These are phyloP conservation scores for Calycopis cecrops DNA, from an alignment of 1,140 invertebrate genomes.

Conservation along the genomic window DNA sequence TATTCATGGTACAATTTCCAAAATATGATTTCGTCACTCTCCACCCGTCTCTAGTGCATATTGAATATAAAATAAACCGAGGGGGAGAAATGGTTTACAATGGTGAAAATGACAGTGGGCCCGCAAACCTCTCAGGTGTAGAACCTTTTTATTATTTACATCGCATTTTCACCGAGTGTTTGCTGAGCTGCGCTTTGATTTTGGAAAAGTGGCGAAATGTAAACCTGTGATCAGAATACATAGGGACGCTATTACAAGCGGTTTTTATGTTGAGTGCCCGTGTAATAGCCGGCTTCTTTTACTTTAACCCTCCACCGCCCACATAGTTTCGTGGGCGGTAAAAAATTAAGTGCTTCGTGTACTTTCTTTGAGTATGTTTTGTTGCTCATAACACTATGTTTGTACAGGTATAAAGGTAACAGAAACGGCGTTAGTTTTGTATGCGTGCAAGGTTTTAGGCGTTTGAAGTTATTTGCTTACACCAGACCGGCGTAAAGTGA, in stretches of 20 bases:
- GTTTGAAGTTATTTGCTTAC: too few species aligned
- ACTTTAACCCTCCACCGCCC: slow-evolving; percentile 9
- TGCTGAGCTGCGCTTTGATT: slow-evolving; percentile 70
- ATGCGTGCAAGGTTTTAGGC: too few species aligned
- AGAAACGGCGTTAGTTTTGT: too few species aligned
- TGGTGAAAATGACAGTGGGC: slow-evolving; percentile 58
- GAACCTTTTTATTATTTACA: slow-evolving; percentile 71
- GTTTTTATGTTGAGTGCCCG: slow-evolving; percentile 50
- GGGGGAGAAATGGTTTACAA: slow-evolving; percentile 54
- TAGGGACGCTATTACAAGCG: slow-evolving; percentile 29
- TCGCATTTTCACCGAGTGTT: slow-evolving; percentile 73
- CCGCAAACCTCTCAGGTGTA: slow-evolving; percentile 50
- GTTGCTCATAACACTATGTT: too few species aligned
- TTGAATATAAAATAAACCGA: slow-evolving; percentile 66
- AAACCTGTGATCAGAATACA: slow-evolving; percentile 65
- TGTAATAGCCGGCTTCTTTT: slow-evolving; percentile 27
- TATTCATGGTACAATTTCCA: slow-evolving; percentile 6
- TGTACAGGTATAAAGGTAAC: too few species aligned
- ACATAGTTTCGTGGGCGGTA: background rate
- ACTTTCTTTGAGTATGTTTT: slow-evolving; percentile 9
- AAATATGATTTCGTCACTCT: slow-evolving; percentile 39
- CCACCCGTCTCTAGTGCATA: slow-evolving; percentile 54
- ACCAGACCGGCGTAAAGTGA: too few species aligned
- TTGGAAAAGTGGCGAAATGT: slow-evolving; percentile 56
- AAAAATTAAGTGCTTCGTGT: slow-evolving; percentile 18